phyloP scores from a whole-genome alignment of 2,888 invertebrate species.

The Cryptophagus acutangulus region DNA sequence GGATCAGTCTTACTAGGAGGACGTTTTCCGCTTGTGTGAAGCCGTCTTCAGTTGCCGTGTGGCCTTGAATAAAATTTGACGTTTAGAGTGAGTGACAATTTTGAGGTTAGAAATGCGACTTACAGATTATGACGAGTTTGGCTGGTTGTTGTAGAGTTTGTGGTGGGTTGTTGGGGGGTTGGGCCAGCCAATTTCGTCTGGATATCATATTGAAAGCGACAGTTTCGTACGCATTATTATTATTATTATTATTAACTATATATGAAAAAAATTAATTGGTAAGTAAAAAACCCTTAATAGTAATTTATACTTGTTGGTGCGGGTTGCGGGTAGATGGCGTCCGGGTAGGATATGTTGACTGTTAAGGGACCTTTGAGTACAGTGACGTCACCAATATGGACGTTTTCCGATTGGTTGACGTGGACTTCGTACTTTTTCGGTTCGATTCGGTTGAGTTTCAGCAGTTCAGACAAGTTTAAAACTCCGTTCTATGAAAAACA shows the following conservation, averaged over 20 bases:
- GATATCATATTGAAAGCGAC: slow-evolving; percentile 27
- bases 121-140: slow-evolving; percentile 51
- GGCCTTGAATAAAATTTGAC: slow-evolving; percentile 43
- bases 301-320: too few relatives aligned
- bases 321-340: too few relatives aligned
- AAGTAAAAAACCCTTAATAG: too few relatives aligned
- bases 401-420: slow-evolving; percentile 47
- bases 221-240: slow-evolving; percentile 9
- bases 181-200: slow-evolving; percentile 50
- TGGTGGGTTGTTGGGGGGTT: slow-evolving; percentile 45
- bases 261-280: background rate
- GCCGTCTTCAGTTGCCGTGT: slow-evolving; percentile 51
- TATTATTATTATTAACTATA: background rate
- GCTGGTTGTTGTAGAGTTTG: slow-evolving; percentile 43
- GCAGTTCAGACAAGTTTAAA: too few relatives aligned
- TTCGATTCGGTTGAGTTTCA: too few relatives aligned
- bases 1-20: slow-evolving; percentile 48
- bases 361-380: slow-evolving; percentile 47
- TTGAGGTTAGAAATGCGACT: slow-evolving; percentile 27
- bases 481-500: too few relatives aligned
- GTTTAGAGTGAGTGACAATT: too few relatives aligned
- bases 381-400: slow-evolving; percentile 51
- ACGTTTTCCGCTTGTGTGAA: slow-evolving; percentile 49
- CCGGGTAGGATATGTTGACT: too few relatives aligned
- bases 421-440: too few relatives aligned